Evolutionary conservation across 53 echinoderm and acorn worm species (phyloP).

Genomic region (Actinopyga echinites): DNA sequence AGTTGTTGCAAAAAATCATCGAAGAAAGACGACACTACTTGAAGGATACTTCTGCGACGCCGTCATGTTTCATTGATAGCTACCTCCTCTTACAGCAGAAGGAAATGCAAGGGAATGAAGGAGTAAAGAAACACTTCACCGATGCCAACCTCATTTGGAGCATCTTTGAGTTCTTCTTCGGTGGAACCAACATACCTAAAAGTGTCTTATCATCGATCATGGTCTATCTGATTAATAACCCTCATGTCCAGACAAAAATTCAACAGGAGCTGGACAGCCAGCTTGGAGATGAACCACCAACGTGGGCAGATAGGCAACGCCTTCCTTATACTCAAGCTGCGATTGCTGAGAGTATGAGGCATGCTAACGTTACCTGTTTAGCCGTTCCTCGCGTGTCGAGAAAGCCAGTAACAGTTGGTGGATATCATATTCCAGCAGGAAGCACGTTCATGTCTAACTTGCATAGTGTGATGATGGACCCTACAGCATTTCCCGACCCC

Average conservation of each 20-base stretch:
- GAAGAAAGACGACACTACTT: neutral
- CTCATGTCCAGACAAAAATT: neutral
- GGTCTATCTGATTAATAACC: conserved; percentile 29
- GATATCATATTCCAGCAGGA: neutral
- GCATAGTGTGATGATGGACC: conserved; percentile 23
- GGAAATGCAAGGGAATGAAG: neutral
- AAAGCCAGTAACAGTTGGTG: neutral
- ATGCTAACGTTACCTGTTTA: conserved; percentile 8
- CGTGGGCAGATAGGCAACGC: conserved; percentile 2
- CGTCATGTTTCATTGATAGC: conserved; percentile 12
- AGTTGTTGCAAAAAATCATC: neutral
- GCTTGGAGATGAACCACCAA: neutral
- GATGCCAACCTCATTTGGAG: conserved; percentile 10
- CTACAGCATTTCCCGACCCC: conserved; percentile 6
- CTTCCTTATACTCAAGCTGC: conserved; percentile 17
- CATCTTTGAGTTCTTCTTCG: conserved; percentile 4
- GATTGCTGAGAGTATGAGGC: conserved; percentile 4
- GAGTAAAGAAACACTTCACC: neutral
- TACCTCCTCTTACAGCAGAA: conserved; percentile 16
- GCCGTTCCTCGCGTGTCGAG: conserved; percentile 18
- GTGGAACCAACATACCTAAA: neutral
- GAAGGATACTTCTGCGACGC: neutral
- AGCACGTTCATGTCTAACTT: conserved; percentile 18
- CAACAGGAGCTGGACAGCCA: conserved; percentile 1
- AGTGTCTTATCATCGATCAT: neutral